Percentiles rank a stretch among this genome's conserved stretches.
These are phyloP conservation scores for Crypturellus tataupa DNA, from an alignment of 2,797 vertebrate species.

Conservation along the genomic window DNA sequence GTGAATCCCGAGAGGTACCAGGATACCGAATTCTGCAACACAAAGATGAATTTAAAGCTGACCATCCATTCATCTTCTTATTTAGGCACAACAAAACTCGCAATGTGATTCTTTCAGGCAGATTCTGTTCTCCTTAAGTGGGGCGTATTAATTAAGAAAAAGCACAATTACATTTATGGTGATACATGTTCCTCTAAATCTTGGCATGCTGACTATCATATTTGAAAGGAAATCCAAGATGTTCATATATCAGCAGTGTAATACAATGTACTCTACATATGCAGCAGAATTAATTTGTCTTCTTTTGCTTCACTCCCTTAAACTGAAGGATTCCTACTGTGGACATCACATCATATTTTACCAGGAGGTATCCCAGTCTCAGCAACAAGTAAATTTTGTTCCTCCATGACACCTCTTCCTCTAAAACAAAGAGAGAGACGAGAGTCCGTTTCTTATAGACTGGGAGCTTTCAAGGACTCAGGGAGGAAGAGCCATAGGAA, in stretches of 20 bases:
- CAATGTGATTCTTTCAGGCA: constrained; percentile 80
- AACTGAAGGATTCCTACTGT: constrained; percentile 33
- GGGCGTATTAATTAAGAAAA: neutral
- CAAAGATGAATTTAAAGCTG: constrained; percentile 83
- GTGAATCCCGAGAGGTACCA: constrained; percentile 82
- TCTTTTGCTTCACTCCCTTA: neutral
- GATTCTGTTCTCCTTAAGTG: constrained; percentile 82
- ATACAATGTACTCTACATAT: constrained; percentile 29
- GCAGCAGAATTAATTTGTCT: constrained; percentile 42
- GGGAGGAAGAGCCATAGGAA: neutral
- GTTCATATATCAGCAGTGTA: constrained; percentile 41
- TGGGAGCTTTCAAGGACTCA: neutral
- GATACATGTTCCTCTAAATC: constrained; percentile 34
- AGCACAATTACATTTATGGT: neutral
- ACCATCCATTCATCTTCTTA: constrained; percentile 84
- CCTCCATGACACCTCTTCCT: neutral
- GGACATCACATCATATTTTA: neutral
- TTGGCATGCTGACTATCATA: constrained; percentile 23
- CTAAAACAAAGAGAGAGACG: neutral
- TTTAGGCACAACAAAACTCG: constrained; percentile 86
- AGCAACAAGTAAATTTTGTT: neutral
- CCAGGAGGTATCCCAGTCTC: neutral
- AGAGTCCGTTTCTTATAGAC: neutral
- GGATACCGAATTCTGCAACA: constrained; percentile 83
- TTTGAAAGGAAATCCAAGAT: constrained; percentile 43